Conservation (phyloP, 2,888 invertebrate genomes). For the Pocota personata region DNA sequence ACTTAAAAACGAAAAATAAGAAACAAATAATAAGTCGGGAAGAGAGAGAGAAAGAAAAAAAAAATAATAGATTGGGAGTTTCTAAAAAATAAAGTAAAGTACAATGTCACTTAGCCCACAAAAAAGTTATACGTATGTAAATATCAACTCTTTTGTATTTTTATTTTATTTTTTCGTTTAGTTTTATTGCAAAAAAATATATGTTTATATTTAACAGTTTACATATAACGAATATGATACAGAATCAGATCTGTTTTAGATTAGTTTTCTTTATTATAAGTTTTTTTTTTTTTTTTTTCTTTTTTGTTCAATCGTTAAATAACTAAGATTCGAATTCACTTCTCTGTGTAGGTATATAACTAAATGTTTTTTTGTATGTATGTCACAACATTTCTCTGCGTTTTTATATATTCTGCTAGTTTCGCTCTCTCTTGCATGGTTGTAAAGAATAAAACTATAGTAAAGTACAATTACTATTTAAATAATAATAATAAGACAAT, state of each 20-base stretch:
- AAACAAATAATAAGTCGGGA: conserved; percentile 15
- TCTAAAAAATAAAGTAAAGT: conserved; percentile 19
- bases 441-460: conserved; percentile 70
- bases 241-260: conserved; percentile 54
- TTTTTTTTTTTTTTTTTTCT: too few species aligned
- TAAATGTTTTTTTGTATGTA: conserved; percentile 34
- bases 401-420: conserved; percentile 55
- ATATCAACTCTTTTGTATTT: conserved; percentile 29
- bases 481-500: conserved; percentile 57
- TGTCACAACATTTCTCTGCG: conserved; percentile 67
- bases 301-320: conserved; percentile 39
- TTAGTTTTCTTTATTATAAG: conserved; percentile 15
- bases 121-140: conserved; percentile 23
- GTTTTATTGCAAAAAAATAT: conserved; percentile 71
- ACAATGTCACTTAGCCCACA: conserved; percentile 62
- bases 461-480: conserved; percentile 69
- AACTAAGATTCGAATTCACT: conserved; percentile 72
- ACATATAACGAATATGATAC: conserved; percentile 65
- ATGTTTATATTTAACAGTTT: conserved; percentile 63
- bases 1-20: conserved; percentile 21
- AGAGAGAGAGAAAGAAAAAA: conserved; percentile 26
- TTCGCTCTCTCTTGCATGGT: conserved; percentile 65
- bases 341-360: conserved; percentile 32
- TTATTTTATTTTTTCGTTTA: conserved; percentile 11
- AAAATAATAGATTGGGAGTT: neutral